Percentiles rank a stretch among this genome's conserved stretches.
Conservation (phyloP, 1,140 invertebrate genomes). For the Helicoverpa armigera region DNA sequence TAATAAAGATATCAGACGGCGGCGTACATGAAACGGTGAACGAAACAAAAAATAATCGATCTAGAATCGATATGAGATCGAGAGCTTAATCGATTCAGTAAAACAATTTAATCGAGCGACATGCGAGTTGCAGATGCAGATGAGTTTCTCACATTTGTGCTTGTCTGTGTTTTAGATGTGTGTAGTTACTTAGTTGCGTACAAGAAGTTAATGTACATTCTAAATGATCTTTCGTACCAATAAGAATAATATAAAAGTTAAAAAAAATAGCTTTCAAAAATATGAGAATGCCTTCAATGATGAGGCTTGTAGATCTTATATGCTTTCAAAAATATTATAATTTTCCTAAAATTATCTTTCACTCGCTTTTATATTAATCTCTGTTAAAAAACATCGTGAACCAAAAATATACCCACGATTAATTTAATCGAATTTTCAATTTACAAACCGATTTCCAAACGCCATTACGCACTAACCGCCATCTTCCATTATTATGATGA, state of each 20-base stretch:
- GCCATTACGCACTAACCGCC: slow-evolving; percentile 8
- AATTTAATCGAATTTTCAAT: neutral
- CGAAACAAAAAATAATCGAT: slow-evolving; percentile 71
- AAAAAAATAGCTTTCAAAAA: neutral
- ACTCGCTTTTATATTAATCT: too few species aligned
- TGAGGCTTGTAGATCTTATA: too few species aligned
- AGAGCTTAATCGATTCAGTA: slow-evolving; percentile 77
- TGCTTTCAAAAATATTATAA: too few species aligned
- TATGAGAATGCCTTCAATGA: neutral
- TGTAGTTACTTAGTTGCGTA: slow-evolving; percentile 24
- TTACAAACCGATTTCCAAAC: slow-evolving; percentile 16
- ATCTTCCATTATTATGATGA: slow-evolving; percentile 42
- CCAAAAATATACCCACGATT: too few species aligned
- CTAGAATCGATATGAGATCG: slow-evolving; percentile 67
- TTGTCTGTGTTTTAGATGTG: slow-evolving; percentile 27
- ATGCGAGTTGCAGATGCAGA: slow-evolving; percentile 61
- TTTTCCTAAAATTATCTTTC: too few species aligned
- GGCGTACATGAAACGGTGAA: slow-evolving; percentile 53
- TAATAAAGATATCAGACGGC: slow-evolving; percentile 65
- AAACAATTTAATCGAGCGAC: slow-evolving; percentile 75
- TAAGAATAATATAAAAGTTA: too few species aligned
- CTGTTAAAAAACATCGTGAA: too few species aligned
- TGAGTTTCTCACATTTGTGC: slow-evolving; percentile 60
- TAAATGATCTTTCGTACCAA: slow-evolving; percentile 1
- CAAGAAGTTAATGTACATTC: neutral